These are phyloP conservation scores for Antheraea yamamai DNA, from an alignment of 2,888 invertebrate genomes.

Conservation along the genomic window DNA sequence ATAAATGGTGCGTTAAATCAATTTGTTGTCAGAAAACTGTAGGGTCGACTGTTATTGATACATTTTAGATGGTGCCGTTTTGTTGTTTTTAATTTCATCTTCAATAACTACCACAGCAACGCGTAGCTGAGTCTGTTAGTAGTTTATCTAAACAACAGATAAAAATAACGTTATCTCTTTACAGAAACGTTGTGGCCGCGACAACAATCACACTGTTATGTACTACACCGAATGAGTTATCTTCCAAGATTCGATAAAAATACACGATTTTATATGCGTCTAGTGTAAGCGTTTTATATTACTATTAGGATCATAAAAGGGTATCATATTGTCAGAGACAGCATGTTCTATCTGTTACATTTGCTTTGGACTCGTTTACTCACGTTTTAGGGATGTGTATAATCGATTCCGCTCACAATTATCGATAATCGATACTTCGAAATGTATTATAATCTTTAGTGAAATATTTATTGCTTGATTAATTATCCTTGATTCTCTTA, in stretches of 20 bases:
- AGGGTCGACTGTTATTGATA: too few relatives aligned
- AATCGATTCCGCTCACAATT: not conserved
- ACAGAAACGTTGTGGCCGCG: constrained; percentile 60
- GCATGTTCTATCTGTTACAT: not conserved
- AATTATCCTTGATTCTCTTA: not conserved
- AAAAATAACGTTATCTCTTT: constrained; percentile 24
- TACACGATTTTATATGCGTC: not conserved
- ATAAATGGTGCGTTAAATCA: too few relatives aligned
- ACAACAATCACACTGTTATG: constrained; percentile 29
- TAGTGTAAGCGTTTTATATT: constrained; percentile 1
- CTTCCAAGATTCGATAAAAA: constrained; percentile 16
- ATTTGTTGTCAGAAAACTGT: too few relatives aligned
- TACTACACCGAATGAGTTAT: constrained; percentile 37
- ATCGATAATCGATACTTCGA: not conserved
- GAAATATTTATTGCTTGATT: not conserved
- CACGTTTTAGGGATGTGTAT: not conserved
- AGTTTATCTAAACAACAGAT: not conserved
- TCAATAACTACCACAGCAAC: too few relatives aligned
- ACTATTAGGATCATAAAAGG: not conserved
- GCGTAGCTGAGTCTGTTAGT: too few relatives aligned
- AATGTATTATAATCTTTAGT: not conserved
- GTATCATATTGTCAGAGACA: not conserved
- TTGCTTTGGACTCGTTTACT: not conserved
- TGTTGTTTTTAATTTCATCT: too few relatives aligned
- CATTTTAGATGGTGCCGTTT: too few relatives aligned